phyloP scores from a whole-genome alignment of 1,140 invertebrate species.

The Eriosoma lanigerum region DNA sequence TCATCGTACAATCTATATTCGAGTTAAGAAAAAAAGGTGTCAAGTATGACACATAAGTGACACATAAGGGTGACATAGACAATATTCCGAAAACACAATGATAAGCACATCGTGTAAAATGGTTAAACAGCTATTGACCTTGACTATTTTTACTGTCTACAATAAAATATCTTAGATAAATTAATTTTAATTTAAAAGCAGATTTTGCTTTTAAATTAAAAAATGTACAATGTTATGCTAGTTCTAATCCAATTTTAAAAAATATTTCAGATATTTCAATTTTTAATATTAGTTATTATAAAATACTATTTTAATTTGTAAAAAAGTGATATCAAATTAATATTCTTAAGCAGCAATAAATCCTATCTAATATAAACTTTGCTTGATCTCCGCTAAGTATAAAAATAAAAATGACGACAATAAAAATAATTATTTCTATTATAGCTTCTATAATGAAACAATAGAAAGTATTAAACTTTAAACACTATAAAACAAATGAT shows the following conservation, averaged over 20 bases:
- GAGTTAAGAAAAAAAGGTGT: slow-evolving; percentile 11
- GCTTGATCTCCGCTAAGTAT: neutral
- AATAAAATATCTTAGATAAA: neutral
- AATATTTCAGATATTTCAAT: too few relatives aligned
- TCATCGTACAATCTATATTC: neutral
- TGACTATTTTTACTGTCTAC: neutral
- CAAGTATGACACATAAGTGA: slow-evolving; percentile 18
- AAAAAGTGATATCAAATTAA: neutral
- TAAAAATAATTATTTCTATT: neutral
- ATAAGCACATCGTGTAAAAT: slow-evolving; percentile 6
- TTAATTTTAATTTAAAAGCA: neutral
- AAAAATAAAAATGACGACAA: neutral
- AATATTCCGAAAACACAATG: neutral
- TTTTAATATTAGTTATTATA: too few relatives aligned
- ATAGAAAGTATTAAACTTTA: neutral
- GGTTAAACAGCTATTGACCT: neutral
- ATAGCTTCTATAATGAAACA: neutral
- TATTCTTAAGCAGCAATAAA: neutral
- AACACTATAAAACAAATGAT: neutral
- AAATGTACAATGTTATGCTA: too few relatives aligned
- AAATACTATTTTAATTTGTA: neutral
- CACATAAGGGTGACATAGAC: neutral
- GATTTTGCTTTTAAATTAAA: too few relatives aligned
- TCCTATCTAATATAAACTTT: neutral
- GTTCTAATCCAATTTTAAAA: too few relatives aligned